These are phyloP conservation scores for Luffia ferchaultella DNA, from an alignment of 2,888 invertebrate species.

Conservation along the genomic window DNA sequence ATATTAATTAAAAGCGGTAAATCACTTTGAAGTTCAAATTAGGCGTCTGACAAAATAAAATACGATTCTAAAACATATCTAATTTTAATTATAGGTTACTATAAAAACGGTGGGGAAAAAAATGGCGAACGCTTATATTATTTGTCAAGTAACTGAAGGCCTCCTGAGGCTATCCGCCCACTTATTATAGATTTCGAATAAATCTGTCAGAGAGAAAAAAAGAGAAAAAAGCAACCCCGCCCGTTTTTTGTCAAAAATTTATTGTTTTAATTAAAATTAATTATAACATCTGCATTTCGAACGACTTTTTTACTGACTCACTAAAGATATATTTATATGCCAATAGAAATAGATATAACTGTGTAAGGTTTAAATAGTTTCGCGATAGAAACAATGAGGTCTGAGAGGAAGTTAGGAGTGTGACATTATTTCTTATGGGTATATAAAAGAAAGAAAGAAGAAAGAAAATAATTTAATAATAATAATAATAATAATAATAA, in stretches of 20 bases:
- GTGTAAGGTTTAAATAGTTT: no score
- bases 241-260: not conserved
- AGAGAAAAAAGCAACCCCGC: not conserved
- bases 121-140: constrained; percentile 24
- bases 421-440: no score
- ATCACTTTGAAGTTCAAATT: not conserved
- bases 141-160: constrained; percentile 45
- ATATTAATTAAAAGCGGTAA: not conserved
- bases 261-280: not conserved
- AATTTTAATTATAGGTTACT: not conserved
- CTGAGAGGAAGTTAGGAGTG: no score
- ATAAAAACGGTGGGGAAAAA: not conserved
- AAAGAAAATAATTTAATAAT: no score
- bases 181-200: constrained; percentile 20
- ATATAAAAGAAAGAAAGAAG: no score
- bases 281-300: not conserved
- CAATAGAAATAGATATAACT: no score
- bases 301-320: no score
- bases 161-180: constrained; percentile 28
- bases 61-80: not conserved
- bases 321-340: no score
- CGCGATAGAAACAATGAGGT: no score
- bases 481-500: no score
- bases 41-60: not conserved
- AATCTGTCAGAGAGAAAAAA: not conserved